Conservation (phyloP, 2,888 invertebrate species). For the Polyommatus iphigenia region DNA sequence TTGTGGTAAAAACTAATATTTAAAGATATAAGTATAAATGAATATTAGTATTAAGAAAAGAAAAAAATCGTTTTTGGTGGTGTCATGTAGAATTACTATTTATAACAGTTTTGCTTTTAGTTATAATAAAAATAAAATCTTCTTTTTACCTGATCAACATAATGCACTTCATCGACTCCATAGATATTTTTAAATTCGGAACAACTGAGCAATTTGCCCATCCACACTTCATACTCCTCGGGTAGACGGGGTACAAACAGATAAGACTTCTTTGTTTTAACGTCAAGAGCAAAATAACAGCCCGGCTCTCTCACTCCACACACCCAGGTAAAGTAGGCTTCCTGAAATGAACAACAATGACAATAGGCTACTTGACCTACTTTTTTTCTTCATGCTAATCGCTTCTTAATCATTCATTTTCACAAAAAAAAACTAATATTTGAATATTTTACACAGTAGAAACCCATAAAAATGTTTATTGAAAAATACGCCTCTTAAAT, state of each 20-base stretch:
- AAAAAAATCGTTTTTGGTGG: too few species aligned
- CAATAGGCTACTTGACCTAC: too few species aligned
- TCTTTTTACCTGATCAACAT: constrained; percentile 85
- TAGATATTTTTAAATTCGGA: constrained; percentile 90
- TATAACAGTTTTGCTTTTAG: neutral
- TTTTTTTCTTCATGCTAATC: too few species aligned
- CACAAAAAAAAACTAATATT: too few species aligned
- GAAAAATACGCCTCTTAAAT: too few species aligned
- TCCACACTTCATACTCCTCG: constrained; percentile 94
- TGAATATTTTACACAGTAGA: too few species aligned
- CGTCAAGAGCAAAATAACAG: constrained; percentile 91
- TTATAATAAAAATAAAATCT: neutral
- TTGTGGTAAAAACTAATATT: too few species aligned
- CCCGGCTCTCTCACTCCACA: constrained; percentile 97
- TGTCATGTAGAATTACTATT: too few species aligned
- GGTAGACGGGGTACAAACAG: constrained; percentile 94
- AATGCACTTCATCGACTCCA: constrained; percentile 89
- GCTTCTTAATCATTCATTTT: too few species aligned
- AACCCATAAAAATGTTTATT: too few species aligned
- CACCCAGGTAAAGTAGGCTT: constrained; percentile 97
- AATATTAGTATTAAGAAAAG: too few species aligned
- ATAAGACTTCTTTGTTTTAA: constrained; percentile 83
- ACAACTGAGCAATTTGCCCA: constrained; percentile 89
- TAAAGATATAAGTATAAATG: too few species aligned
- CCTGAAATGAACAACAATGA: constrained; percentile 75